phyloP scores from a whole-genome alignment of 2,113 vertebrate species.

The Carettochelys insculpta region DNA sequence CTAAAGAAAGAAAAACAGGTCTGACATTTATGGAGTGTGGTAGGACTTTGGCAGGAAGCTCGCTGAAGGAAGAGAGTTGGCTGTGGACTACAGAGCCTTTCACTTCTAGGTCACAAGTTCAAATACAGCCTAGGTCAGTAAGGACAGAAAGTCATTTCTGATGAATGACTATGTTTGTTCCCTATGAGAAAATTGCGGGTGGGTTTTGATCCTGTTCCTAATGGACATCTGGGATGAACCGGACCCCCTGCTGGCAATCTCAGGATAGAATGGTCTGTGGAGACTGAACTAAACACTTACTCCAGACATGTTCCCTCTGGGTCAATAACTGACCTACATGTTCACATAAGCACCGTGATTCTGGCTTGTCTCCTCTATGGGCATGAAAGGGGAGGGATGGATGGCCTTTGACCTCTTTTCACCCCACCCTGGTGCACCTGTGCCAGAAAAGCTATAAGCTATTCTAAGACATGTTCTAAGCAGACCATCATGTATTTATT shows the following conservation, averaged over 20 bases:
- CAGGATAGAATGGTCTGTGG: background rate
- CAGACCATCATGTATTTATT: background rate
- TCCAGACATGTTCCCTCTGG: background rate
- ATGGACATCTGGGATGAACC: fast-evolving
- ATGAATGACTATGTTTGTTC: background rate
- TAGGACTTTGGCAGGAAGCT: constrained; percentile 61
- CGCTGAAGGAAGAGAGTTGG: constrained; percentile 53
- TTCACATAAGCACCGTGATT: fast-evolving
- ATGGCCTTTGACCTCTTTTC: background rate
- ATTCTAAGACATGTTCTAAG: background rate
- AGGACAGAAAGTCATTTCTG: constrained; percentile 46
- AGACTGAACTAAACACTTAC: fast-evolving
- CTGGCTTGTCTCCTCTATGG: background rate
- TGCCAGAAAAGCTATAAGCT: background rate
- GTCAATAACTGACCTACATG: fast-evolving
- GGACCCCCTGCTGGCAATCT: background rate
- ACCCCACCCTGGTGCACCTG: background rate
- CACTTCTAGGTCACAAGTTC: constrained; percentile 54
- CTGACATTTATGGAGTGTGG: constrained; percentile 66
- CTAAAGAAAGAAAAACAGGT: constrained; percentile 57
- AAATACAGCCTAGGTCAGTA: constrained; percentile 47
- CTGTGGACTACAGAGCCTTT: constrained; percentile 33
- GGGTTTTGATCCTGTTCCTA: background rate
- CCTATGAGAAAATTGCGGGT: constrained; percentile 32
- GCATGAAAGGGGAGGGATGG: background rate